phyloP scores from a whole-genome alignment of 2,888 invertebrate species.

The Erynnis tages region DNA sequence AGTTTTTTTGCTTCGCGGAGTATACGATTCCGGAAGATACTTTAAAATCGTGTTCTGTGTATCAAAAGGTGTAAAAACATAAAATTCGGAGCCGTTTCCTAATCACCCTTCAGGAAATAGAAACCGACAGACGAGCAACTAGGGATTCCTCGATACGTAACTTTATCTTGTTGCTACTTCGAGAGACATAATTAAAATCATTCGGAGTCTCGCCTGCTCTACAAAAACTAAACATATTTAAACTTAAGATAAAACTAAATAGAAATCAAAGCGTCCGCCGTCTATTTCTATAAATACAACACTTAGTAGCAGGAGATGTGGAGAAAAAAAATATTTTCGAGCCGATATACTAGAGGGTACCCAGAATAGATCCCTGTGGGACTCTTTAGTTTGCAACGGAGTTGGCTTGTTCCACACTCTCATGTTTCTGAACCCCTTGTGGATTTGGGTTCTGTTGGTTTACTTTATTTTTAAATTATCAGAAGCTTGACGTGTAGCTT shows the following conservation, averaged over 20 bases:
- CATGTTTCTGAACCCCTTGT: slow-evolving; percentile 38
- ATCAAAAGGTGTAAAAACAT: slow-evolving; percentile 16
- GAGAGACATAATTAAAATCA: slow-evolving; percentile 29
- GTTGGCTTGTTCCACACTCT: slow-evolving; percentile 56
- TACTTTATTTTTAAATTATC: background rate
- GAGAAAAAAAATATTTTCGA: slow-evolving; percentile 36
- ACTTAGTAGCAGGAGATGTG: slow-evolving; percentile 36
- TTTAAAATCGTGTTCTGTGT: slow-evolving; percentile 14
- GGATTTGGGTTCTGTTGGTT: slow-evolving; percentile 8
- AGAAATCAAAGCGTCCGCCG: slow-evolving; percentile 56
- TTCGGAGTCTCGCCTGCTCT: slow-evolving; percentile 21
- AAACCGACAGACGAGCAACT: slow-evolving; percentile 21
- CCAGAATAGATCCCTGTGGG: slow-evolving; percentile 78
- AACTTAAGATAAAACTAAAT: slow-evolving; percentile 50
- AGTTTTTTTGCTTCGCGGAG: background rate
- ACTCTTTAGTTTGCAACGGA: slow-evolving; percentile 65
- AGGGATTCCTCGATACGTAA: slow-evolving; percentile 25
- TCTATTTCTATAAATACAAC: slow-evolving; percentile 76
- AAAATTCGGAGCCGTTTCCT: slow-evolving; percentile 11
- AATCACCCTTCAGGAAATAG: slow-evolving; percentile 28
- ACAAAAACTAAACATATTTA: slow-evolving; percentile 39
- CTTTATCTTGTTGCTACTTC: slow-evolving; percentile 28
- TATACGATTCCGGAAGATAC: background rate
- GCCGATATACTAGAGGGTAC: slow-evolving; percentile 53
- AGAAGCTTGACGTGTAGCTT: no score